Evolutionary conservation across 1,140 invertebrate species (phyloP).

Genomic region (Diorhabda elongata): DNA sequence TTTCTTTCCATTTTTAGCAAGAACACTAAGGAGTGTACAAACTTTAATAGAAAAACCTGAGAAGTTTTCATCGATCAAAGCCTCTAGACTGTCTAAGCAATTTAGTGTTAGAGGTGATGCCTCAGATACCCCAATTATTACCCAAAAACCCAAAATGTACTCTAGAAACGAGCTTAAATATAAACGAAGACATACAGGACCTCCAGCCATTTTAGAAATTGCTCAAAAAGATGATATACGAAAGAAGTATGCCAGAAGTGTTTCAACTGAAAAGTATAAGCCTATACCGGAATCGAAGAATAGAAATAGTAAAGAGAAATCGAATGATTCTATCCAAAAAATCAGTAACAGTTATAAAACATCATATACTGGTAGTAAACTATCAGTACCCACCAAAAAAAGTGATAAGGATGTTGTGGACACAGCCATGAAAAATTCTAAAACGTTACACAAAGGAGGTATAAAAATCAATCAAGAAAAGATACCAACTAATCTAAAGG

Average conservation of each 20-base stretch:
- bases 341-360: no score
- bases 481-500: no score
- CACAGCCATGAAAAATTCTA: no score
- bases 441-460: no score
- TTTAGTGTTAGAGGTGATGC: constrained; percentile 22
- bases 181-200: constrained; percentile 6
- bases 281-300: background rate
- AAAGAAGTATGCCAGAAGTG: constrained; percentile 12
- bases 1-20: constrained; percentile 1
- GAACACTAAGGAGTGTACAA: constrained; percentile 10
- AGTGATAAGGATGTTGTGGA: no score
- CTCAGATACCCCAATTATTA: constrained; percentile 9
- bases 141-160: constrained; percentile 9
- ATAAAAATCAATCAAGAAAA: no score
- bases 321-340: no score
- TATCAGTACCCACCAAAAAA: no score
- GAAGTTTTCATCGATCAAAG: background rate
- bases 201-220: background rate
- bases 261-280: constrained; percentile 1
- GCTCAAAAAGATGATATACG: background rate
- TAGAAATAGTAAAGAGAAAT: background rate
- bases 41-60: background rate
- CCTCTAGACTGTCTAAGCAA: constrained; percentile 22
- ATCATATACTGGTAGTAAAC: no score
- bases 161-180: constrained; percentile 9